These are phyloP conservation scores for Drosophila nr. medialis DNA, from an alignment of 2,888 invertebrate genomes.

Conservation along the genomic window DNA sequence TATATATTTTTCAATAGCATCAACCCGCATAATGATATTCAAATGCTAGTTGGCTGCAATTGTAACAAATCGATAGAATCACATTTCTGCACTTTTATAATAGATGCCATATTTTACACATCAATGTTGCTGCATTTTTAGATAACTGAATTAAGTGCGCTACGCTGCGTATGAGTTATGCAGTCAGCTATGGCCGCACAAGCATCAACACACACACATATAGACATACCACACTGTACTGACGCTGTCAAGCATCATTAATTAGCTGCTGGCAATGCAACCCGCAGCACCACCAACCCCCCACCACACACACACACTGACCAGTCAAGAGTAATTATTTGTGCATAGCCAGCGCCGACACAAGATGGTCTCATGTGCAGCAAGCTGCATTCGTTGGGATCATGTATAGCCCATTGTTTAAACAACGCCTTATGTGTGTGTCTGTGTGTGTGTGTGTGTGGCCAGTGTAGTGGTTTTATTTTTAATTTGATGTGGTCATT, in stretches of 20 bases:
- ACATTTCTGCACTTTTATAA: constrained; percentile 17
- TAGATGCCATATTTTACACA: constrained; percentile 39
- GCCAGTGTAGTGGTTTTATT: constrained; percentile 41
- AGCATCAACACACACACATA: not conserved
- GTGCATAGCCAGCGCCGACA: constrained; percentile 34
- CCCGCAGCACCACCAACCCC: not conserved
- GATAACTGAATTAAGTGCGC: constrained; percentile 62
- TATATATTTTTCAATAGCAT: constrained; percentile 6
- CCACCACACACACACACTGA: not conserved
- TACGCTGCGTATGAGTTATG: constrained; percentile 70
- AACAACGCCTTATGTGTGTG: not conserved
- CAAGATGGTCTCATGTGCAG: constrained; percentile 26
- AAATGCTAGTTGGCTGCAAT: constrained; percentile 25
- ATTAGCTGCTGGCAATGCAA: constrained; percentile 55
- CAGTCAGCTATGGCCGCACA: constrained; percentile 31
- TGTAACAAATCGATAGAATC: constrained; percentile 8
- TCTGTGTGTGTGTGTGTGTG: constrained; percentile 35
- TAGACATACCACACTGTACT: not conserved
- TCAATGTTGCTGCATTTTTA: constrained; percentile 40
- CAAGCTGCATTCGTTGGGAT: constrained; percentile 24
- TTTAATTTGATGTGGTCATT: constrained; percentile 35
- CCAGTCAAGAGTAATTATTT: constrained; percentile 69
- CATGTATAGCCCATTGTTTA: constrained; percentile 16
- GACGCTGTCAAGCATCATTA: constrained; percentile 70
- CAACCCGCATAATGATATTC: constrained; percentile 33